These are phyloP conservation scores for Empidonax traillii DNA, from an alignment of 2,113 vertebrate species.

Conservation along the genomic window DNA sequence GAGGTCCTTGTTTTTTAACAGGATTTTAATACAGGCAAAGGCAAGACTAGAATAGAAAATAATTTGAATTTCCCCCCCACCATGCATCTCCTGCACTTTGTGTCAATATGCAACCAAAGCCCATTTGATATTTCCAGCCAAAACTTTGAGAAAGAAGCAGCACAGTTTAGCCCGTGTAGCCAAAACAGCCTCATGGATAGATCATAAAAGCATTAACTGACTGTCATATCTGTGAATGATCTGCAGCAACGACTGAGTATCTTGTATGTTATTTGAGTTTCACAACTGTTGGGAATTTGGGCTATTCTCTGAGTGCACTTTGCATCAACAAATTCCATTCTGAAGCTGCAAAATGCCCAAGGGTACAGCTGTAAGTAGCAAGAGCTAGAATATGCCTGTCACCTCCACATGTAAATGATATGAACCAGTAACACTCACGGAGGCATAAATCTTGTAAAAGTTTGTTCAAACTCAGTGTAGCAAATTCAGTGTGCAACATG, in stretches of 20 bases:
- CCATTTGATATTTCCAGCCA: neutral
- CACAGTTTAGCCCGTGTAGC: neutral
- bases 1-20: neutral
- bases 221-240: neutral
- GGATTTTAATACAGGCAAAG: neutral
- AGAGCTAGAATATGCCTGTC: neutral
- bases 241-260: neutral
- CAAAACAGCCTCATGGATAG: neutral
- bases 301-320: neutral
- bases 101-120: neutral
- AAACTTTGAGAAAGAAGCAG: neutral
- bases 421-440: neutral
- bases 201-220: neutral
- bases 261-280: neutral
- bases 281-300: neutral
- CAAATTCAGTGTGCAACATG: neutral
- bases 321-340: neutral
- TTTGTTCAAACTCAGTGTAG: neutral
- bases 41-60: neutral
- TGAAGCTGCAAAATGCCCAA: neutral
- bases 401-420: neutral
- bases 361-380: neutral
- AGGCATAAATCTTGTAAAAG: neutral
- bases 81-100: neutral
- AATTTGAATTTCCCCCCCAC: neutral